These are phyloP conservation scores for Mixornis gularis DNA, from an alignment of 2,113 vertebrate species.

Conservation along the genomic window DNA sequence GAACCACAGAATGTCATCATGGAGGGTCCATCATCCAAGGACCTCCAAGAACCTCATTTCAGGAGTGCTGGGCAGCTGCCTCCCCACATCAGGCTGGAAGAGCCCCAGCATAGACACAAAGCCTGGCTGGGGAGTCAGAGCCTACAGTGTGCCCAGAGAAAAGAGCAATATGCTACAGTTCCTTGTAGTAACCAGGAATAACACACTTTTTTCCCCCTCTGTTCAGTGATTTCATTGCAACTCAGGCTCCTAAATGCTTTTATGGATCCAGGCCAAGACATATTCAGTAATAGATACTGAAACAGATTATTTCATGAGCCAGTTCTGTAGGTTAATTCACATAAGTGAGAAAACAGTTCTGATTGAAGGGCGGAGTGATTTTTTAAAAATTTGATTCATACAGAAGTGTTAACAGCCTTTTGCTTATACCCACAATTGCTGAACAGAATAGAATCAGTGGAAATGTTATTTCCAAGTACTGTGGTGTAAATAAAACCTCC, in stretches of 20 bases:
- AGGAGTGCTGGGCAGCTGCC: not conserved
- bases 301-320: conserved; percentile 59
- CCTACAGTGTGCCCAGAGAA: not conserved
- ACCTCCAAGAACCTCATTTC: not conserved
- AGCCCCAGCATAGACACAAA: not conserved
- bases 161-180: not conserved
- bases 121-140: not conserved
- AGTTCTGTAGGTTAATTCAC: conserved; percentile 61
- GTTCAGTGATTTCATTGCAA: conserved; percentile 30
- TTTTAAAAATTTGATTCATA: conserved; percentile 59
- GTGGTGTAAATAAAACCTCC: conserved; percentile 60
- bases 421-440: conserved; percentile 45
- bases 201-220: not conserved
- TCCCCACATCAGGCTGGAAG: not conserved
- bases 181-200: conserved; percentile 33
- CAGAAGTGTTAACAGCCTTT: conserved; percentile 55
- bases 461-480: conserved; percentile 59
- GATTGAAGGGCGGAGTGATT: conserved; percentile 56
- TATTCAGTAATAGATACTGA: conserved; percentile 55
- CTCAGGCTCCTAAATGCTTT: conserved; percentile 42
- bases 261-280: conserved; percentile 55
- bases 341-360: conserved; percentile 60
- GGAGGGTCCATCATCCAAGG: not conserved
- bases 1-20: not conserved
- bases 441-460: conserved; percentile 53